These are phyloP conservation scores for Thymelicus acteon DNA, from an alignment of 2,888 invertebrate genomes.

Conservation along the genomic window DNA sequence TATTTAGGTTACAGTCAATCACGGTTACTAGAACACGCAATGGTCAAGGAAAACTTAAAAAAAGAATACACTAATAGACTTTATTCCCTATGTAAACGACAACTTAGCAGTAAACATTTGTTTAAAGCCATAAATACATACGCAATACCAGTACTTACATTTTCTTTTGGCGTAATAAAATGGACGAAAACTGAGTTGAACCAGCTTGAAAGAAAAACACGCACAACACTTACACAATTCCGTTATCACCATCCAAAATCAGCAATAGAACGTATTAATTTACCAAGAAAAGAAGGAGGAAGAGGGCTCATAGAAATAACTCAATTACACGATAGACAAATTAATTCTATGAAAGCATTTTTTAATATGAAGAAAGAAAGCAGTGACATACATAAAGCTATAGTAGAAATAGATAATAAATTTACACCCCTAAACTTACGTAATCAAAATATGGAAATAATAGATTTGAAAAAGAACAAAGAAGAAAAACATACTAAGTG, in stretches of 20 bases:
- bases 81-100: background rate
- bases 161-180: background rate
- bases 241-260: background rate
- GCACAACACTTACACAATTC: background rate
- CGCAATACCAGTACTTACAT: background rate
- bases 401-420: no score
- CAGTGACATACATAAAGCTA: no score
- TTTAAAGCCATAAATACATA: background rate
- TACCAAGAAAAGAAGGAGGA: conserved; percentile 1
- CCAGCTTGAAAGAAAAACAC: background rate
- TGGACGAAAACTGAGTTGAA: background rate
- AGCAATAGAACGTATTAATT: background rate
- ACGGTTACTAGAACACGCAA: no score
- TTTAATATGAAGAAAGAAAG: no score
- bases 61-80: background rate
- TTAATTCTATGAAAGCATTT: no score
- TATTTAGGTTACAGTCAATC: no score
- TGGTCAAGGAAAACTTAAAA: no score
- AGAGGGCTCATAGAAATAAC: background rate
- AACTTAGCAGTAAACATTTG: background rate
- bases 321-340: background rate
- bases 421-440: no score
- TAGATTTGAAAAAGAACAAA: no score
- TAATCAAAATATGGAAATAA: no score
- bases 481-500: no score